Percentiles rank a stretch among this genome's conserved stretches.
Evolutionary conservation across 2,113 vertebrate species (phyloP).

Genomic region (Dicentrarchus labrax): DNA sequence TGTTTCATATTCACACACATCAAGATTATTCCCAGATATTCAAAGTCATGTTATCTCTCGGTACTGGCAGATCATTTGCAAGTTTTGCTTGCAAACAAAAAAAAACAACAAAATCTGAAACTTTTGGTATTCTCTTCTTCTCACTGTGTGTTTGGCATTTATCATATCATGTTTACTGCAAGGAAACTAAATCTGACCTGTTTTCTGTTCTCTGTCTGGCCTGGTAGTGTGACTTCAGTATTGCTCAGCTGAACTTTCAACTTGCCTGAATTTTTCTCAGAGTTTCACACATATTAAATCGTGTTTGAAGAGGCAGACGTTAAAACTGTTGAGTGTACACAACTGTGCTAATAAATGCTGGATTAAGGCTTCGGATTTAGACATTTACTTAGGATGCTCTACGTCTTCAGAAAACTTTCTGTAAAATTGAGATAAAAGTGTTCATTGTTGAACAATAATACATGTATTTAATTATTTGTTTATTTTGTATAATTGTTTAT

Average conservation of each 20-base stretch:
- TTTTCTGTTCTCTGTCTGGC: background rate
- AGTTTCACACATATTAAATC: constrained; percentile 22
- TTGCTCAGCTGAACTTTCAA: background rate
- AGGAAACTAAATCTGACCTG: background rate
- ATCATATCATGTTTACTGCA: background rate
- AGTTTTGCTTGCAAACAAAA: background rate
- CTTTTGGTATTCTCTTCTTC: background rate
- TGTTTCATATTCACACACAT: constrained; percentile 47
- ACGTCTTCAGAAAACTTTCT: constrained; percentile 28
- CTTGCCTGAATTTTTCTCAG: background rate
- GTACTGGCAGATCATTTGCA: constrained; percentile 19
- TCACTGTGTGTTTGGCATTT: background rate
- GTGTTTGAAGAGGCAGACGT: constrained; percentile 26
- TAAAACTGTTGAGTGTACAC: constrained; percentile 33
- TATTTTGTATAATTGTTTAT: constrained; percentile 15
- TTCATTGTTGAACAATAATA: background rate
- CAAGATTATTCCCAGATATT: constrained; percentile 59
- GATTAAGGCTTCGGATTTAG: constrained; percentile 42
- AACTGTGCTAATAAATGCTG: constrained; percentile 46
- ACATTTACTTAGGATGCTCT: constrained; percentile 39
- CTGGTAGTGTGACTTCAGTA: background rate
- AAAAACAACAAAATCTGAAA: constrained; percentile 15
- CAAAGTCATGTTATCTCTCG: constrained; percentile 16
- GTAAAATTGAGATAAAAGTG: constrained; percentile 50
- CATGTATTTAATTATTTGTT: background rate